phyloP scores from a whole-genome alignment of 2,888 invertebrate species.

The Trichogramma evanescens region DNA sequence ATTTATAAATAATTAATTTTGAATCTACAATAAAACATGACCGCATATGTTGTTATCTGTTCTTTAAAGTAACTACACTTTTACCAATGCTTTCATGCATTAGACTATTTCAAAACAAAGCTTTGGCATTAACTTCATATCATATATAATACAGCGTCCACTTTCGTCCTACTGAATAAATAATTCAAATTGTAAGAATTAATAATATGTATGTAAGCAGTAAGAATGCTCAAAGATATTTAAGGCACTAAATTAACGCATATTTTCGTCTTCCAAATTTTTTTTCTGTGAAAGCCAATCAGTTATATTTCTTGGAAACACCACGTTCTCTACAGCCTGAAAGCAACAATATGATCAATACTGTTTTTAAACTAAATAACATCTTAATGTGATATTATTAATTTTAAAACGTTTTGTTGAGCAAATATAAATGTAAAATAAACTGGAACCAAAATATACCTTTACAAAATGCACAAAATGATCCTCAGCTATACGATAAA shows the following conservation, averaged over 20 bases:
- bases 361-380: not conserved
- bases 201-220: slow-evolving; percentile 1
- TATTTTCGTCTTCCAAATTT: slow-evolving; percentile 18
- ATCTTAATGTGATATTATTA: not conserved
- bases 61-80: too few relatives aligned
- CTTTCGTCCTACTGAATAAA: not conserved
- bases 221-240: slow-evolving; percentile 13
- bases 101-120: slow-evolving; percentile 1
- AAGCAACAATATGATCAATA: slow-evolving; percentile 19
- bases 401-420: too few relatives aligned
- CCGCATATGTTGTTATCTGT: too few relatives aligned
- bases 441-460: too few relatives aligned
- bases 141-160: slow-evolving; percentile 1
- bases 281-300: slow-evolving; percentile 18
- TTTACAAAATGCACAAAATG: too few relatives aligned
- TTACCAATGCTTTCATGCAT: too few relatives aligned
- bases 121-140: slow-evolving; percentile 3
- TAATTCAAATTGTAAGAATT: not conserved
- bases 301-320: slow-evolving; percentile 19
- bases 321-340: slow-evolving; percentile 24
- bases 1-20: slow-evolving; percentile 1
- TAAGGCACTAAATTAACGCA: slow-evolving; percentile 16
- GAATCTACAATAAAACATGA: not conserved
- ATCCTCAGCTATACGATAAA: too few relatives aligned
- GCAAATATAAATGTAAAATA: too few relatives aligned